These are phyloP conservation scores for Eupithecia subfuscata DNA, from an alignment of 2,888 invertebrate species.

Conservation along the genomic window DNA sequence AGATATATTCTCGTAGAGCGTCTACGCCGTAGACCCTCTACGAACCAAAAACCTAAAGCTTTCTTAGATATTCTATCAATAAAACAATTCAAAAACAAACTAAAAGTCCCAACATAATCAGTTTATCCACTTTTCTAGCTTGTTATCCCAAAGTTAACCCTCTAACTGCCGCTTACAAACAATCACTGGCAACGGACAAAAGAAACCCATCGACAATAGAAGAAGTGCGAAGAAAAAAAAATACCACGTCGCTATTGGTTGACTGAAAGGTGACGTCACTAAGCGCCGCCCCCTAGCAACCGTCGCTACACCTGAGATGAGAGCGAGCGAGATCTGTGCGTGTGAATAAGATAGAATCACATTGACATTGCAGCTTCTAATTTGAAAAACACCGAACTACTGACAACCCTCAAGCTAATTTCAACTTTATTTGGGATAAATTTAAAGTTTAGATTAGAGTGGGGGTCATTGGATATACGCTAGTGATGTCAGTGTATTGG, in stretches of 20 bases:
- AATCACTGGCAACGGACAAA: constrained; percentile 66
- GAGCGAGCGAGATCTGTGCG: constrained; percentile 65
- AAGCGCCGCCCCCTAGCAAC: constrained; percentile 81
- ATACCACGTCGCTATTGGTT: constrained; percentile 67
- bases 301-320: constrained; percentile 81
- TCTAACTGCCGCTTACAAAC: constrained; percentile 49
- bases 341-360: constrained; percentile 69
- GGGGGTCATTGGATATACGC: constrained; percentile 33
- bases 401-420: constrained; percentile 31
- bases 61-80: constrained; percentile 7
- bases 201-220: constrained; percentile 71
- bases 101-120: constrained; percentile 48
- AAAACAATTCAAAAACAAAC: constrained; percentile 30
- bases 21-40: constrained; percentile 10
- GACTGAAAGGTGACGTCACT: constrained; percentile 74
- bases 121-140: constrained; percentile 54
- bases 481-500: constrained; percentile 55
- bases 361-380: constrained; percentile 53
- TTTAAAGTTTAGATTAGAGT: constrained; percentile 47
- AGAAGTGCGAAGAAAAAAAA: constrained; percentile 68
- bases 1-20: neutral
- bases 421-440: accelerated
- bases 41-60: neutral
- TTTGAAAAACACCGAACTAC: constrained; percentile 45
- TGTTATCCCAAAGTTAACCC: constrained; percentile 67